phyloP scores from a whole-genome alignment of 1,140 invertebrate species.

The Protaetia brevitarsis region DNA sequence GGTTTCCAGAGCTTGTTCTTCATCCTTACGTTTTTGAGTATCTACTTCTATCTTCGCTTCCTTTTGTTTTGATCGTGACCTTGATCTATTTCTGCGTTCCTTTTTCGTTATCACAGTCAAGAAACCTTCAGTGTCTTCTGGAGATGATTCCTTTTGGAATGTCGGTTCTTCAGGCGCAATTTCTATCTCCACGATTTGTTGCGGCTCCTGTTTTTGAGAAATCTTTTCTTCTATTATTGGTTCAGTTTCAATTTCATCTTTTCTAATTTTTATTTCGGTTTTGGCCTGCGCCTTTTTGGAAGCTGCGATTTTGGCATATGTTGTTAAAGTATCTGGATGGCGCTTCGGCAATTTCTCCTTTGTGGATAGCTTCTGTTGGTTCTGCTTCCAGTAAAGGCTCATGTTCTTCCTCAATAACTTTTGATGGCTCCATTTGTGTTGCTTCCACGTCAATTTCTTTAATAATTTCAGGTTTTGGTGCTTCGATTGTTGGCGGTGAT shows the following conservation, averaged over 20 bases:
- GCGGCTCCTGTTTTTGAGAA: background rate
- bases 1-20: background rate
- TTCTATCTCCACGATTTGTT: conserved; percentile 32
- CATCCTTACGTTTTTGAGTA: background rate
- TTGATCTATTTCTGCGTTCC: conserved; percentile 34
- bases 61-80: conserved; percentile 35
- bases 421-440: too few species aligned
- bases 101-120: conserved; percentile 33
- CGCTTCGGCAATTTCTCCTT: background rate
- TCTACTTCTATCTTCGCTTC: too few species aligned
- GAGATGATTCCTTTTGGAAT: conserved; percentile 26
- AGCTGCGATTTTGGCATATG: conserved; percentile 11
- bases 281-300: background rate
- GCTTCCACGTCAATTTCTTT: too few species aligned
- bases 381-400: too few species aligned
- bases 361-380: background rate
- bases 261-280: background rate
- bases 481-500: background rate
- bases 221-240: background rate
- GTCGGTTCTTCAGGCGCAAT: conserved; percentile 30
- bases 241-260: background rate
- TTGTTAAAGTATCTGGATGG: background rate
- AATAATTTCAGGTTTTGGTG: background rate
- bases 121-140: conserved; percentile 38
- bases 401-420: too few species aligned